Base-by-base conservation (phyloP, 2,888 invertebrate genomes). In the Thecophora atra region DNA sequence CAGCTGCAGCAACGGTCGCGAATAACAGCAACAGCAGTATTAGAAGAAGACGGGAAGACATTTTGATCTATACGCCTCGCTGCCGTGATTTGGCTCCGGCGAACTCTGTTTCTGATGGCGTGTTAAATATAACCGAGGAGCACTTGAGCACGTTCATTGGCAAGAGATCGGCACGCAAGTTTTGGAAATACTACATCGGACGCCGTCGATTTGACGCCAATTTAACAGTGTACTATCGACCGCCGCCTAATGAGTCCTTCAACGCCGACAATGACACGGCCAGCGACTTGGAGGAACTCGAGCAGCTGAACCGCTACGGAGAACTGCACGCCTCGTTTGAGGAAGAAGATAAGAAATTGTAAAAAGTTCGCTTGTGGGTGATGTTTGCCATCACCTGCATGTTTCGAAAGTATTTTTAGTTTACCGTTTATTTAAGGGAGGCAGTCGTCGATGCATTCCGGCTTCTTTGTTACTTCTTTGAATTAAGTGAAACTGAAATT, bases 181-280 rank as follows among this genome's bases (percentile, higher is more conserved):
- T 82, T 47, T 58, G 83, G 0, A 83, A 79, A 62, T 80, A 81
- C 52, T 78, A 85, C 68, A 66, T 78, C 3, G 81, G 80, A 24
- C 77, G 76, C 24, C 78, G 77, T 28, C 78, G 78, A 67, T 86
- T 85, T 47, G 77, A 82, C n/a, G 67, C 74, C n/a, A 77, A 76
- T 24, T 78, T 81, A 8, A 77, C 77, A 0, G 75, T 85, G 3
- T 86, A 85, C 62, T 85, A 79, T 71, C 79, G 77, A 52, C 80
- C 85, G 7, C 78, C 83, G 1, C 56, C 24, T 3, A 64, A 26
- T 15, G 47, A 52, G 1, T 24, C 3, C 6, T 8, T 24, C 19
- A 19, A 56, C 21, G 44, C 70, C 6, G 24, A 68, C 2, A 64
- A 69, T 58, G 0, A 76, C 24, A 77, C 79, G 21, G 76, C 73